A percentile compares a stretch with the other conserved stretches of the same genome.
phyloP scores from a whole-genome alignment of 2,888 invertebrate genomes.

The Suillia variegata region DNA sequence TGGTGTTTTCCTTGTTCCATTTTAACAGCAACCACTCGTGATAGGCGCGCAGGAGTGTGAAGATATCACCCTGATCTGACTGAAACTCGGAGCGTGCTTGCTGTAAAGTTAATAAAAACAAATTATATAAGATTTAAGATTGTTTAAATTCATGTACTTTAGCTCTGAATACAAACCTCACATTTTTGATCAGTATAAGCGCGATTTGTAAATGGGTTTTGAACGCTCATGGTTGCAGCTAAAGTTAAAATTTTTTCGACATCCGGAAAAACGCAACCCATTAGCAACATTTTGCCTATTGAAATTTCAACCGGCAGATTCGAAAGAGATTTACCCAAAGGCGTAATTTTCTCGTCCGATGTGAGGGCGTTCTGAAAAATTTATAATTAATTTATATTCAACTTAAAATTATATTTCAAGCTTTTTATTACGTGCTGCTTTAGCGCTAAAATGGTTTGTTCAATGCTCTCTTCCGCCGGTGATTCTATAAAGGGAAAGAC shows the following conservation, averaged over 20 bases:
- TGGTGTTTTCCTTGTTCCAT: conserved; percentile 62
- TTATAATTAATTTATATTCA: neutral
- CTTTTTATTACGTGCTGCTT: conserved; percentile 82
- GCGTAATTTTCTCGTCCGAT: conserved; percentile 80
- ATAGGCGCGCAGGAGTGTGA: conserved; percentile 85
- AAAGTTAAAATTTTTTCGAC: conserved; percentile 87
- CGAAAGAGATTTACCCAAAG: conserved; percentile 84
- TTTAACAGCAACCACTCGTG: conserved; percentile 88
- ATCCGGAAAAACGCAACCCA: conserved; percentile 88
- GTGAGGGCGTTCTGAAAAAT: conserved; percentile 75
- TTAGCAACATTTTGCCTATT: conserved; percentile 93
- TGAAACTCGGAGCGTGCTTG: conserved; percentile 79
- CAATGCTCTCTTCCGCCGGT: conserved; percentile 83
- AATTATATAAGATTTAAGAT: neutral
- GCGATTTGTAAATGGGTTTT: conserved; percentile 88
- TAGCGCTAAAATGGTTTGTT: conserved; percentile 82
- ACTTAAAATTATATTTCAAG: neutral
- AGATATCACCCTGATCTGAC: conserved; percentile 94
- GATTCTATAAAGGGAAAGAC: conserved; percentile 95
- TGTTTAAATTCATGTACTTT: neutral
- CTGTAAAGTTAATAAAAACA: conserved; percentile 60
- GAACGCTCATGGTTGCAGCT: conserved; percentile 90
- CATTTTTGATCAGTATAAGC: conserved; percentile 86
- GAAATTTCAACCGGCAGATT: conserved; percentile 93
- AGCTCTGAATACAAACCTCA: conserved; percentile 65